A percentile compares a stretch with the other conserved stretches of the same genome.
Conservation (phyloP, 2,888 invertebrate genomes). For the Aleiodes alternator region DNA sequence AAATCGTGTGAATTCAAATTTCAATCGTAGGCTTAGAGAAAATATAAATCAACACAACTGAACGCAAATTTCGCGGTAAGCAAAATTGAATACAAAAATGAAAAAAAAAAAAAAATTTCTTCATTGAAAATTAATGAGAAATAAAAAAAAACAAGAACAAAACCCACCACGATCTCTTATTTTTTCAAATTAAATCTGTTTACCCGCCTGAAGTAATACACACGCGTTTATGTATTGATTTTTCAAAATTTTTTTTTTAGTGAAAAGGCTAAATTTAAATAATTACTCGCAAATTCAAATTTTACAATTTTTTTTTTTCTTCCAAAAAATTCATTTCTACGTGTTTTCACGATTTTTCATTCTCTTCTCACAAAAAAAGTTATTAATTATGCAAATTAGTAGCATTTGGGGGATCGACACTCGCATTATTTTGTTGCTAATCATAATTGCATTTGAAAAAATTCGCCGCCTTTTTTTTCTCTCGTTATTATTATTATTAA, state of each 20-base stretch:
- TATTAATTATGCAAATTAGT: slow-evolving; percentile 41
- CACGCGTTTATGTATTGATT: neutral
- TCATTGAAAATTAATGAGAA: neutral
- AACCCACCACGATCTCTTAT: neutral
- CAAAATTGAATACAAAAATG: slow-evolving; percentile 17
- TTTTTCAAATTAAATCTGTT: neutral
- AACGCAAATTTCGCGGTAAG: slow-evolving; percentile 33
- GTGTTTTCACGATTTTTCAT: slow-evolving; percentile 36
- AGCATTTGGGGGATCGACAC: slow-evolving; percentile 17
- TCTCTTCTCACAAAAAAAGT: neutral
- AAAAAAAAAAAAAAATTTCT: neutral
- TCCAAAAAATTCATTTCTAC: slow-evolving; percentile 8
- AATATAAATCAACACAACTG: slow-evolving; percentile 29
- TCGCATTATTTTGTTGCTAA: slow-evolving; percentile 10
- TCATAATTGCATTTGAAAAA: too few species aligned
- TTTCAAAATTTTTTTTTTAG: neutral
- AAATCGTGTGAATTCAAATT: neutral
- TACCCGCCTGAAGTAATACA: neutral
- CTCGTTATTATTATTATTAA: slow-evolving; percentile 9
- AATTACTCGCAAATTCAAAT: too few species aligned
- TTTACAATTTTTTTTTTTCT: neutral
- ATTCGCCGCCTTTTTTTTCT: neutral
- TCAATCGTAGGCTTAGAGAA: slow-evolving; percentile 1
- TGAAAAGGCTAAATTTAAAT: neutral
- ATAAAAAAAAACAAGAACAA: neutral